These are phyloP conservation scores for Nasonia giraulti DNA, from an alignment of 1,140 invertebrate genomes.

Conservation along the genomic window DNA sequence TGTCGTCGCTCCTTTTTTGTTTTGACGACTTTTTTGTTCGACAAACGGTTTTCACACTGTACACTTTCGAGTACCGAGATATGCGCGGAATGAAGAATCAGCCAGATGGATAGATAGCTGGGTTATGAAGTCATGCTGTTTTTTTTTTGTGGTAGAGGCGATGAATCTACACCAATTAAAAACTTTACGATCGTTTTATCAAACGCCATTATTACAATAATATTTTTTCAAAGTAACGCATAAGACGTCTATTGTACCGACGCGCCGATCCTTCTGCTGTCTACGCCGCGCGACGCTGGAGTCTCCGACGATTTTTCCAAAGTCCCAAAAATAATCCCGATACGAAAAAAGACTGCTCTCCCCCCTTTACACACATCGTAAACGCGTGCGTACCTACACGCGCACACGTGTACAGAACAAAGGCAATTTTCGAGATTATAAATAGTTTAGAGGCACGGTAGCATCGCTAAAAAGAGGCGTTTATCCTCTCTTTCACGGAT, in stretches of 20 bases:
- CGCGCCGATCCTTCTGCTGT: neutral
- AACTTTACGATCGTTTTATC: too few species aligned
- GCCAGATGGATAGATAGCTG: neutral
- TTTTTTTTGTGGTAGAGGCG: too few species aligned
- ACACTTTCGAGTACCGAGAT: neutral
- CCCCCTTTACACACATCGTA: neutral
- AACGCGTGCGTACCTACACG: neutral
- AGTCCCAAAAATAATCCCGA: conserved; percentile 15
- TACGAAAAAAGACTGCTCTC: neutral
- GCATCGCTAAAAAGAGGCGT: neutral
- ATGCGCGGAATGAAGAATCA: neutral
- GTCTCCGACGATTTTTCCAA: neutral
- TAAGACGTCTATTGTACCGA: too few species aligned
- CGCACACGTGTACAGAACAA: conserved; percentile 1
- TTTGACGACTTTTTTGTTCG: neutral
- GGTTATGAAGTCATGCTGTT: neutral
- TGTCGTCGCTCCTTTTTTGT: neutral
- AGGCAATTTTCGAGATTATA: conserved; percentile 12
- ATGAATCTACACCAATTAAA: too few species aligned
- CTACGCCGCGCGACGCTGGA: neutral
- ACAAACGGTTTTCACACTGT: neutral
- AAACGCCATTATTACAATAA: too few species aligned
- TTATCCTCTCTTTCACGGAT: neutral
- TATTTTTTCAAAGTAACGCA: too few species aligned
- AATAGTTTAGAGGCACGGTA: neutral